These are phyloP conservation scores for Netelia melanura DNA, from an alignment of 2,888 invertebrate genomes.

Conservation along the genomic window DNA sequence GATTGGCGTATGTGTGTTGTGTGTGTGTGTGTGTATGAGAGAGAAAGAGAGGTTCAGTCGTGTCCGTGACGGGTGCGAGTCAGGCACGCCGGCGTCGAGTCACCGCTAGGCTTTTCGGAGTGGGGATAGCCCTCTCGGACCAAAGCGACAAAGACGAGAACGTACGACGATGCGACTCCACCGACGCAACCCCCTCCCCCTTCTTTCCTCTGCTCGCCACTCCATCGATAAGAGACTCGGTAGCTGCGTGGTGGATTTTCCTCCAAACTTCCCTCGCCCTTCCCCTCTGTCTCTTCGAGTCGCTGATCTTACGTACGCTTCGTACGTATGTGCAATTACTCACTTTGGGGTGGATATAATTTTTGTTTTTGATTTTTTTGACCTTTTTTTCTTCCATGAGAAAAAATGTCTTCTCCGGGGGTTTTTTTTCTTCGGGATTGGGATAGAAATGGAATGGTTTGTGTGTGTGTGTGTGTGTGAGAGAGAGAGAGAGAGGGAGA, in stretches of 20 bases:
- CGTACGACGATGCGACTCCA: slow-evolving; percentile 67
- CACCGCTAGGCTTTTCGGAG: slow-evolving; percentile 45
- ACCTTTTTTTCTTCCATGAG: neutral
- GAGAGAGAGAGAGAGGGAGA: slow-evolving; percentile 26
- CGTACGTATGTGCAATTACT: slow-evolving; percentile 21
- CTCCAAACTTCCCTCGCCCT: slow-evolving; percentile 22
- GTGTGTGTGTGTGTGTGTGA: neutral
- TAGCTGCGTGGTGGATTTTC: slow-evolving; percentile 41
- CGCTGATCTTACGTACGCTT: neutral
- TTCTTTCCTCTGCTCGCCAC: slow-evolving; percentile 53
- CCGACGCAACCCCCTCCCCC: slow-evolving; percentile 66
- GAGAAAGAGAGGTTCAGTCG: slow-evolving; percentile 31
- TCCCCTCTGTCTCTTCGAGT: slow-evolving; percentile 55
- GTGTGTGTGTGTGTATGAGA: slow-evolving; percentile 40
- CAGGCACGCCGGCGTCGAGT: slow-evolving; percentile 63
- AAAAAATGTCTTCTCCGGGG: slow-evolving; percentile 16
- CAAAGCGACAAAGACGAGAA: slow-evolving; percentile 58
- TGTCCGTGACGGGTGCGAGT: slow-evolving; percentile 44
- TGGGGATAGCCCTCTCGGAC: slow-evolving; percentile 70
- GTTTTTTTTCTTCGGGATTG: slow-evolving; percentile 15
- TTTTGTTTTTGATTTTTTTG: slow-evolving; percentile 1
- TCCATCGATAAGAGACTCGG: slow-evolving; percentile 40
- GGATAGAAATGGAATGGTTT: neutral
- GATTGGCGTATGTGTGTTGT: neutral
- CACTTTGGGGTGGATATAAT: neutral